Evolutionary conservation across 2,888 invertebrate genomes (phyloP), one percentile per base, ranked within the genome.

Genomic region (Hetaerina titia): DNA sequence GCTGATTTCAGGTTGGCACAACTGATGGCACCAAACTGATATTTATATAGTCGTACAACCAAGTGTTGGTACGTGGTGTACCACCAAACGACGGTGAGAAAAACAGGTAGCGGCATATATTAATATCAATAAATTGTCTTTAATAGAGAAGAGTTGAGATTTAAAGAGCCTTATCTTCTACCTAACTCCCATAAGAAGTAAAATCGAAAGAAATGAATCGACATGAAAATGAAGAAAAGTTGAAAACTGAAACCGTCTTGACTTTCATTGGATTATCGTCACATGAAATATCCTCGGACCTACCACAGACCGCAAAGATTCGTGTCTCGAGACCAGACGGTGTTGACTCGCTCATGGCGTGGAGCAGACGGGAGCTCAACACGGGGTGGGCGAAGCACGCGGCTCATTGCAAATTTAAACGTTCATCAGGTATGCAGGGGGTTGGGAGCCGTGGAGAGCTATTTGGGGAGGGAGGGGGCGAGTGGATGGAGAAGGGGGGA

Each of bases 291-390:
- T 31, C 81, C 15, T 81, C 81, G 25, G 25, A 7, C 19, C 31
- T 25, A n/a, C 19, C n/a, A 22, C 25, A 81, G 81, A 81, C 81
- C 81, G 11, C 81, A 81, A 13, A 31, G 11, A 13, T 15, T 31
- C 25, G 81, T 31, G 11, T 22, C 81, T 81, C 81, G 81, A 11
- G 45, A 13, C 25, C 25, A 81, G 81, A 81, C 81, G 81, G 81
- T 81, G 81, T 81, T 81, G 81, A 81, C 81, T 81, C 11, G 81
- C 81, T 13, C 81, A 31, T 81, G 81, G 81, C 81, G 81, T 25
- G 25, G 31, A 25, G 81, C 22, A 69, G 81, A 81, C 31, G 81
- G 45, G 31, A 81, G 81, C 31, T 81, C 31, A 81, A 31, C 81
- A 31, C 81, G 31, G n/a, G 81, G 81, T 15, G 81, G 31, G 81